A percentile compares a stretch with the other conserved stretches of the same genome.
Evolutionary conservation across 1,140 invertebrate genomes (phyloP).

Genomic region (Telenomus remus): DNA sequence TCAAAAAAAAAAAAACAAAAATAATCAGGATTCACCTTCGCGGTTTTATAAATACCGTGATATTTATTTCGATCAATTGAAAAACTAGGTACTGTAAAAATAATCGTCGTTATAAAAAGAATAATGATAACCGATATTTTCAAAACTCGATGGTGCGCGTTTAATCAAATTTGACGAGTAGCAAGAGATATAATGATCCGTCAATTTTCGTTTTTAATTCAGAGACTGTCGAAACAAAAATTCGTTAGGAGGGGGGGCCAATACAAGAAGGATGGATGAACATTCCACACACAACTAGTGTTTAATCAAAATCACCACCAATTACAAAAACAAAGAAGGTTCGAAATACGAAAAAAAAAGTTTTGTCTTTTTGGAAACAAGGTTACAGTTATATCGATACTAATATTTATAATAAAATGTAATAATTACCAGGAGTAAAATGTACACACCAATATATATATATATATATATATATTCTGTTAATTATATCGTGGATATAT

Average conservation of each 20-base stretch:
- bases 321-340: not conserved
- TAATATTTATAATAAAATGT: conserved; percentile 14
- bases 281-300: conserved; percentile 34
- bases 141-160: not conserved
- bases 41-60: too few species aligned
- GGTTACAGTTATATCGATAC: not conserved
- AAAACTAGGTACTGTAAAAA: too few species aligned
- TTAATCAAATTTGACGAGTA: conserved; percentile 1
- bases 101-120: too few species aligned
- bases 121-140: too few species aligned
- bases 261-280: not conserved
- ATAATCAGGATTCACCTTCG: too few species aligned
- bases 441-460: conserved; percentile 28
- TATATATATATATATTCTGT: conserved; percentile 14
- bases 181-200: conserved; percentile 4
- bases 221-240: too few species aligned
- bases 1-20: too few species aligned
- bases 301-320: conserved; percentile 3
- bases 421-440: conserved; percentile 19
- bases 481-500: conserved; percentile 16
- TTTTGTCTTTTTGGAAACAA: too few species aligned
- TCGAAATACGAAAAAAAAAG: too few species aligned
- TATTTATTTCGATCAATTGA: too few species aligned
- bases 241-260: too few species aligned
- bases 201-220: too few species aligned